Evolutionary conservation across 2,888 invertebrate species (phyloP).

Genomic region (Ellobium chinense): DNA sequence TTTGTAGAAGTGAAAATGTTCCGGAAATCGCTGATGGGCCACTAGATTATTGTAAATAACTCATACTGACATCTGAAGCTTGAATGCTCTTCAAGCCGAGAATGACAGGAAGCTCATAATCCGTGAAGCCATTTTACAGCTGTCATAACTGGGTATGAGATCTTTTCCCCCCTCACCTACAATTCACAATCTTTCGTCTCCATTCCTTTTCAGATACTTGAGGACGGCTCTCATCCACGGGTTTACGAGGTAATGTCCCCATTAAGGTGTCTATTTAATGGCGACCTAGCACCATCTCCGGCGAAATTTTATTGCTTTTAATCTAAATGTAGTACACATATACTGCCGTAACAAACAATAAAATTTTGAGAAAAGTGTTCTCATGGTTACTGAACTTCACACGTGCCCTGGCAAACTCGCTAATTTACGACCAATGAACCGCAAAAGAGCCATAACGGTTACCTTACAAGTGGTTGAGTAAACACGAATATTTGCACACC

Average conservation of each 20-base stretch:
- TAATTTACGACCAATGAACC: constrained; percentile 28
- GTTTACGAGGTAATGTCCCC: constrained; percentile 21
- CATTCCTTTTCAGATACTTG: background rate
- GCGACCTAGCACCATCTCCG: constrained; percentile 5
- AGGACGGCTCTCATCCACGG: background rate
- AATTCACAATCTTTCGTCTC: constrained; percentile 18
- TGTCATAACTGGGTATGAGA: background rate
- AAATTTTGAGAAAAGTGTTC: background rate
- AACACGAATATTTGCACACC: too few species aligned
- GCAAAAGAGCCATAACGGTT: constrained; percentile 5
- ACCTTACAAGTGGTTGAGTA: too few species aligned
- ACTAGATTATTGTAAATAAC: constrained; percentile 9
- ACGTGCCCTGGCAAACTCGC: background rate
- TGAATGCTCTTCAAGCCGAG: background rate
- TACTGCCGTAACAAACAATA: background rate
- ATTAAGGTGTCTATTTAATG: constrained; percentile 30
- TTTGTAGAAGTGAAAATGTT: background rate
- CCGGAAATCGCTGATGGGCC: constrained; percentile 12
- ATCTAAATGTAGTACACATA: background rate
- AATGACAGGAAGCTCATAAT: constrained; percentile 14
- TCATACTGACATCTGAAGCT: background rate
- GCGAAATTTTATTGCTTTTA: background rate
- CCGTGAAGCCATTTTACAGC: background rate
- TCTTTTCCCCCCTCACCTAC: background rate
- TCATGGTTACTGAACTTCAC: constrained; percentile 5